Percentiles rank a stretch among this genome's conserved stretches.
Conservation (phyloP, 2,797 vertebrate species). For the Remorina albescens region DNA sequence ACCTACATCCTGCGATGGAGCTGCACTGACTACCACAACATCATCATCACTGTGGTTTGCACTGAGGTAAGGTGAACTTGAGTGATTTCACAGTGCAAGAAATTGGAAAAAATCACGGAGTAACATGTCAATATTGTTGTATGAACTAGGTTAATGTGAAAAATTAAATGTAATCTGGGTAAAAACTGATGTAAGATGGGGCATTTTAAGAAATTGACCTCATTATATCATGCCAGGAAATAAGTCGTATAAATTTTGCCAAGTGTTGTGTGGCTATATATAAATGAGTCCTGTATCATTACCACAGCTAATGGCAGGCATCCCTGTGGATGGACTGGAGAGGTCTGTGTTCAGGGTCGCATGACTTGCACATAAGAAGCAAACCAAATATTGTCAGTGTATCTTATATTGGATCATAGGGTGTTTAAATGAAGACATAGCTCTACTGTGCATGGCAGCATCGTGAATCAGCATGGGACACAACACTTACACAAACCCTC, state of each 20-base stretch:
- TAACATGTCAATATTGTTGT: background rate
- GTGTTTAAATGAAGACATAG: background rate
- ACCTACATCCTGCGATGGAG: constrained; percentile 96
- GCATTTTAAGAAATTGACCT: background rate
- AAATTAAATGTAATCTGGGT: background rate
- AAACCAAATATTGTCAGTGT: background rate
- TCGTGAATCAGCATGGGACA: constrained; percentile 3
- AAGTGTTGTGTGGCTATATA: background rate
- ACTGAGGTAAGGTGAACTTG: constrained; percentile 84
- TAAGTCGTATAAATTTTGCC: background rate
- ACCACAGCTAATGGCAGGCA: background rate
- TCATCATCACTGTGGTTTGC: constrained; percentile 97
- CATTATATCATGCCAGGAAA: background rate
- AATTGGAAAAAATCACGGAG: background rate
- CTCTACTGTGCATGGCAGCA: background rate
- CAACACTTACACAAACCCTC: background rate
- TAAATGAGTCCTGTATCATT: background rate
- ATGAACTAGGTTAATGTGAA: background rate
- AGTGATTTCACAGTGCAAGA: background rate
- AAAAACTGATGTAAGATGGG: background rate
- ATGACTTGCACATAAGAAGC: background rate
- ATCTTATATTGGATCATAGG: constrained; percentile 17
- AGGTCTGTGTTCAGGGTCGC: background rate
- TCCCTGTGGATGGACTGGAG: background rate
- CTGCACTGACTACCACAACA: constrained; percentile 94